A percentile compares a stretch with the other conserved stretches of the same genome.
phyloP scores from a whole-genome alignment of 2,888 invertebrate genomes.

The Vesta saturnalis region DNA sequence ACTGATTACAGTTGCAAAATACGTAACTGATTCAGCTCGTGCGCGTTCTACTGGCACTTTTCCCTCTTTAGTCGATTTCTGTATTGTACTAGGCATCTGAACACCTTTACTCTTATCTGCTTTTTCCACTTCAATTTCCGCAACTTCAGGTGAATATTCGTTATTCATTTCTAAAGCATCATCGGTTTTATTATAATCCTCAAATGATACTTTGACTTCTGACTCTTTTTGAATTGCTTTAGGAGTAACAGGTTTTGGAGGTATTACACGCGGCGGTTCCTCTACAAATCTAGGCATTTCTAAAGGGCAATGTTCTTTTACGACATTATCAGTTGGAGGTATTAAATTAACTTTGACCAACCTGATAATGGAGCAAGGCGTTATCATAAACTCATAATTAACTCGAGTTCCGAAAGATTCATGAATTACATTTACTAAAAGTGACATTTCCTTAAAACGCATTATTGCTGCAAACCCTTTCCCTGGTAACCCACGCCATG shows the following conservation, averaged over 20 bases:
- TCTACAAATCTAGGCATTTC: neutral
- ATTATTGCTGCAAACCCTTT: slow-evolving; percentile 49
- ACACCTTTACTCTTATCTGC: no score
- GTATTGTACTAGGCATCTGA: no score
- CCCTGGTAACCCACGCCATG: slow-evolving; percentile 49
- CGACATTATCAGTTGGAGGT: slow-evolving; percentile 43
- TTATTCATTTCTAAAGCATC: neutral
- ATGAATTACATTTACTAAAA: slow-evolving; percentile 49
- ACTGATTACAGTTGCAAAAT: slow-evolving; percentile 49
- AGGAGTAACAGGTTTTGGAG: neutral
- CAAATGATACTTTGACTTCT: no score
- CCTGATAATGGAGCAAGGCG: slow-evolving; percentile 48
- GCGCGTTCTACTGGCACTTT: slow-evolving; percentile 41
- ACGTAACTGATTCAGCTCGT: slow-evolving; percentile 46
- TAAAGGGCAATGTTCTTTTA: slow-evolving; percentile 16
- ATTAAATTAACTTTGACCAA: slow-evolving; percentile 48
- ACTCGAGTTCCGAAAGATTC: slow-evolving; percentile 43
- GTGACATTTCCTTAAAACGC: slow-evolving; percentile 46
- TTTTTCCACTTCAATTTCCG: no score
- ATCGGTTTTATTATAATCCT: neutral
- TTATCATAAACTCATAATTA: slow-evolving; percentile 37
- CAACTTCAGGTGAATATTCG: neutral
- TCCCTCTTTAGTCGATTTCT: slow-evolving; percentile 31
- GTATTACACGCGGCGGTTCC: neutral
- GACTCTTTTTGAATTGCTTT: neutral